A percentile compares a stretch with the other conserved stretches of the same genome.
phyloP scores from a whole-genome alignment of 2,113 vertebrate species.

The Abramis brama region DNA sequence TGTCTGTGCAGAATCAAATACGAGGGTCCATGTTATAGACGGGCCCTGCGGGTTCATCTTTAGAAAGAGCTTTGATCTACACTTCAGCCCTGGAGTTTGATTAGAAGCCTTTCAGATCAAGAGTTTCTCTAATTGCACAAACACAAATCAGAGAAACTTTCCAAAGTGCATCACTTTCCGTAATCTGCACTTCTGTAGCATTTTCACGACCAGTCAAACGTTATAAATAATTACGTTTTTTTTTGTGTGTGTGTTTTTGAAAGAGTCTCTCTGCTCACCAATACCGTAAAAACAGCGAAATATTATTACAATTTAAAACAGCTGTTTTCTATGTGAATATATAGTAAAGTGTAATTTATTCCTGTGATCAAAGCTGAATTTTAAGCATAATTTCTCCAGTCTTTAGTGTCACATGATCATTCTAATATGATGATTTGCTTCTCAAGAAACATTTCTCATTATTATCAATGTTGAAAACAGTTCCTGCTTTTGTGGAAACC shows the following conservation, averaged over 20 bases:
- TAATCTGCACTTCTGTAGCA: not conserved
- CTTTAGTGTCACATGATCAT: not conserved
- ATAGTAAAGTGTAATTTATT: not conserved
- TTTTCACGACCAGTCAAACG: not conserved
- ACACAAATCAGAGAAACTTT: not conserved
- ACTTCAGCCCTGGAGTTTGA: not conserved
- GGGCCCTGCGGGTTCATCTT: not conserved
- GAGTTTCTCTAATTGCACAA: not conserved
- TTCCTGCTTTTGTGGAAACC: not conserved
- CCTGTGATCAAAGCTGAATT: not conserved
- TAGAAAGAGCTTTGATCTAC: constrained; percentile 7
- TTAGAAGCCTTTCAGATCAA: not conserved
- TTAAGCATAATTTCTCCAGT: not conserved
- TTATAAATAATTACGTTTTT: not conserved
- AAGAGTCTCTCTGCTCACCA: not conserved
- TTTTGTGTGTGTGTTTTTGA: not conserved
- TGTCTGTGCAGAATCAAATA: not conserved
- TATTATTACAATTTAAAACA: no score
- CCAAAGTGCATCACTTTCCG: not conserved
- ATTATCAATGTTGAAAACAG: not conserved
- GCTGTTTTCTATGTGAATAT: no score
- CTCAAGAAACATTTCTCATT: not conserved
- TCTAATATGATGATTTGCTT: not conserved
- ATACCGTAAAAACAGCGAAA: not conserved
- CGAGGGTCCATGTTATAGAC: not conserved